Percentiles rank a stretch among this genome's conserved stretches.
Evolutionary conservation across 1,140 invertebrate genomes (phyloP).

Genomic region (Drosophila subobscura): DNA sequence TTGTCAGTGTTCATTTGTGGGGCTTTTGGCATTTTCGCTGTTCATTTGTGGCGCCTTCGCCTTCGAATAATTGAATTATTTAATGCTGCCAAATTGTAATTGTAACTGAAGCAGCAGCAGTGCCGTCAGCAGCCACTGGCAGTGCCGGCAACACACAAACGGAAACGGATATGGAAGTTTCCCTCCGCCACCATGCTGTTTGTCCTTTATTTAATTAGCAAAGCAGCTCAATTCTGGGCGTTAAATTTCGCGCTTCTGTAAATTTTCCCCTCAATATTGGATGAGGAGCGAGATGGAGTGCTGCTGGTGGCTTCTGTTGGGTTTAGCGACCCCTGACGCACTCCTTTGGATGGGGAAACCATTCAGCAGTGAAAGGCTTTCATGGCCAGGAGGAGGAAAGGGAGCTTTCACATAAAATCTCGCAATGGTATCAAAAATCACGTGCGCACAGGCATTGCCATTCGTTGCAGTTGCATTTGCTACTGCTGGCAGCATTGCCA

Average conservation of each 20-base stretch:
- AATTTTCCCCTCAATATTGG: conserved; percentile 24
- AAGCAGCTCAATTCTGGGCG: conserved; percentile 48
- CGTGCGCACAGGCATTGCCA: conserved; percentile 43
- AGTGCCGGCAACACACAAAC: conserved; percentile 36
- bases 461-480: conserved; percentile 37
- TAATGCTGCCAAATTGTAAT: conserved; percentile 72
- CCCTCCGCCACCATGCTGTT: conserved; percentile 14
- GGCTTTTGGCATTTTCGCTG: conserved; percentile 21
- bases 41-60: conserved; percentile 51
- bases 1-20: conserved; percentile 17
- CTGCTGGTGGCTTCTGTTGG: neutral
- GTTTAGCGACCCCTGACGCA: conserved; percentile 21
- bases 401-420: conserved; percentile 50
- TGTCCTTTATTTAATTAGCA: conserved; percentile 63
- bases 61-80: conserved; percentile 77
- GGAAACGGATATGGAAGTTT: conserved; percentile 75
- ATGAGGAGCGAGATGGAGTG: neutral
- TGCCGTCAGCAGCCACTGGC: conserved; percentile 35
- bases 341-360: too few relatives aligned
- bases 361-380: conserved; percentile 19
- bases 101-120: conserved; percentile 45
- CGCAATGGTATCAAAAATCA: conserved; percentile 52
- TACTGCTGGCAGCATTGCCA: conserved; percentile 10
- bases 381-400: conserved; percentile 8
- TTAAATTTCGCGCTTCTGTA: conserved; percentile 64